phyloP scores from a whole-genome alignment of 92 coral and sea anemone species.

The Phenganax subtilis region DNA sequence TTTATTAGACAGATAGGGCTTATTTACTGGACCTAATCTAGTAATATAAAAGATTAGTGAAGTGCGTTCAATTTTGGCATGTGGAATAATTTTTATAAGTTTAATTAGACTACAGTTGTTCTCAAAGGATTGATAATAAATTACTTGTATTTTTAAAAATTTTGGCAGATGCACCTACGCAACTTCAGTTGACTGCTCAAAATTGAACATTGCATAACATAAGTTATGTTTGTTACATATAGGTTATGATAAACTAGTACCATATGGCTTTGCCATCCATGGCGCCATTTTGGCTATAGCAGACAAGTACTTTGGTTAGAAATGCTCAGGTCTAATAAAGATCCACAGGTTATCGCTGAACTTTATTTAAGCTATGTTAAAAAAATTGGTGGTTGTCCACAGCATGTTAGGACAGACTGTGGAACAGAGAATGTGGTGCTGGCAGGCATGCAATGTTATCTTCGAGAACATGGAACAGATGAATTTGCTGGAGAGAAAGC shows the following conservation, averaged over 20 bases:
- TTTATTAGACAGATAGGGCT: too few species aligned
- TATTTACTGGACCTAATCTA: too few species aligned
- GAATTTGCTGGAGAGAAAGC: constrained; percentile 16
- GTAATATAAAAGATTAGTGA: too few species aligned
- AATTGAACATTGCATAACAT: too few species aligned
- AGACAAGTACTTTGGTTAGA: neutral
- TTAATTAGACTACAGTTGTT: too few species aligned
- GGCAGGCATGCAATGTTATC: neutral
- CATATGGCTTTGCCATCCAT: constrained; percentile 1
- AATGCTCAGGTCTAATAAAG: neutral
- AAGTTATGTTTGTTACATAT: neutral
- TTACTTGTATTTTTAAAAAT: too few species aligned
- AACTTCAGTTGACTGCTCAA: too few species aligned
- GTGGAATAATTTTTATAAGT: too few species aligned
- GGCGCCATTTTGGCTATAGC: constrained; percentile 4
- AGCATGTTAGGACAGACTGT: constrained; percentile 8
- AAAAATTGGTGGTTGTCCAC: neutral
- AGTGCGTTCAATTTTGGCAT: too few species aligned
- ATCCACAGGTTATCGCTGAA: constrained; percentile 3
- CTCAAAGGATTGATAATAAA: too few species aligned
- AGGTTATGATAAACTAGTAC: constrained; percentile 4
- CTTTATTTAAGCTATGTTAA: neutral
- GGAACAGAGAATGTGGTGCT: neutral
- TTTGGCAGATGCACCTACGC: too few species aligned
- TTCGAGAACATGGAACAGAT: neutral